Evolutionary conservation across 1,140 invertebrate species (phyloP).

Genomic region (Panagrolaimus sp.): DNA sequence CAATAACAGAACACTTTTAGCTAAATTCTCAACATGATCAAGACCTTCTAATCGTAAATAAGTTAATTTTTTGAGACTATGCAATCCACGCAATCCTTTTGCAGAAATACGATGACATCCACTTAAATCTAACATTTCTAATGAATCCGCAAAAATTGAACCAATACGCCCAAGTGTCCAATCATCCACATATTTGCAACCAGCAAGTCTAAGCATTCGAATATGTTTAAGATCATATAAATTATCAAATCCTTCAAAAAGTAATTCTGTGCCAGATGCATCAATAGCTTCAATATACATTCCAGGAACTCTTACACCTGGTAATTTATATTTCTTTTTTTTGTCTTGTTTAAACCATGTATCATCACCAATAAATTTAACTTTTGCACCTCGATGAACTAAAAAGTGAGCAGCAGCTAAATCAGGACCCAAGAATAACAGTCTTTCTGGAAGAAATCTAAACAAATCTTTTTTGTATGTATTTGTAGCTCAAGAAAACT

Average conservation of each 20-base stretch:
- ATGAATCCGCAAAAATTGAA: slow-evolving; percentile 62
- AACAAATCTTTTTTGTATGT: slow-evolving; percentile 33
- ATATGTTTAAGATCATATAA: slow-evolving; percentile 63
- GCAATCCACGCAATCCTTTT: slow-evolving; percentile 65
- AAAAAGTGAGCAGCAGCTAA: slow-evolving; percentile 72
- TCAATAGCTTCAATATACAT: slow-evolving; percentile 69
- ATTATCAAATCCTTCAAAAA: slow-evolving; percentile 65
- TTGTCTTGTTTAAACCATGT: slow-evolving; percentile 57
- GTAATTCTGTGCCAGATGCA: slow-evolving; percentile 64
- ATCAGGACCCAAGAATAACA: slow-evolving; percentile 65
- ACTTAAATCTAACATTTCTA: slow-evolving; percentile 72
- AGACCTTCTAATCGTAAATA: slow-evolving; percentile 58
- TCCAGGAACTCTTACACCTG: slow-evolving; percentile 59
- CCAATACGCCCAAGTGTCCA: slow-evolving; percentile 70
- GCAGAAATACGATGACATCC: slow-evolving; percentile 66
- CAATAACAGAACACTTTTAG: slow-evolving; percentile 57
- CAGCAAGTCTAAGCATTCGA: slow-evolving; percentile 66
- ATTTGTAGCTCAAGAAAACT: no score
- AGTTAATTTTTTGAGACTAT: slow-evolving; percentile 62
- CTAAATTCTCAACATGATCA: slow-evolving; percentile 48
- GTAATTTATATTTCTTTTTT: slow-evolving; percentile 62
- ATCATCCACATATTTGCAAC: slow-evolving; percentile 68
- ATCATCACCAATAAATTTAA: slow-evolving; percentile 65
- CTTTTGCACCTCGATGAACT: slow-evolving; percentile 65
- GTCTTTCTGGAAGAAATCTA: slow-evolving; percentile 60